Evolutionary conservation across 2,797 vertebrate genomes (phyloP).

Genomic region (Takifugu rubripes): DNA sequence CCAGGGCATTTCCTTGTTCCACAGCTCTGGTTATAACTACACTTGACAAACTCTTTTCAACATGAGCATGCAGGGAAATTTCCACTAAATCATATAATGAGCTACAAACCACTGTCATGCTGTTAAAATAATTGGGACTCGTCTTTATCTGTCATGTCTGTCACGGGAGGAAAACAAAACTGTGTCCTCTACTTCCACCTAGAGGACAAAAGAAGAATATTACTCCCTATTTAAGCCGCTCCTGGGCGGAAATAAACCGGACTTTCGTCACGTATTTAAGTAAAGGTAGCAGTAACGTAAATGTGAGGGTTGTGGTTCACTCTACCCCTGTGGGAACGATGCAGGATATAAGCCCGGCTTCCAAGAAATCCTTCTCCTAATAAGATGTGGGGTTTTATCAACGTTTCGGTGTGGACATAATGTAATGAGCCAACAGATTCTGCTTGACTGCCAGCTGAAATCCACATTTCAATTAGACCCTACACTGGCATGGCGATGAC

Average conservation of each 20-base stretch:
- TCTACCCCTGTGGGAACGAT: background rate
- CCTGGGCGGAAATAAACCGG: background rate
- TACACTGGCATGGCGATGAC: slow-evolving; percentile 23
- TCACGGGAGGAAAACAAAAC: slow-evolving; percentile 6
- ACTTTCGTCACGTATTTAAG: background rate
- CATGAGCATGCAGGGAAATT: slow-evolving; percentile 39
- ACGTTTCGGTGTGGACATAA: slow-evolving; percentile 19
- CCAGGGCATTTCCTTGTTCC: slow-evolving; percentile 45
- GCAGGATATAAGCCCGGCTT: background rate
- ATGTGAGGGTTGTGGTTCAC: background rate
- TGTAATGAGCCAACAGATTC: slow-evolving; percentile 24
- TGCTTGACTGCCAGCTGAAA: slow-evolving; percentile 33
- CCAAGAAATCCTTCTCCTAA: background rate
- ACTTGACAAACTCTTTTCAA: slow-evolving; percentile 39
- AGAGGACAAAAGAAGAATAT: slow-evolving; percentile 45
- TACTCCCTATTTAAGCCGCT: background rate
- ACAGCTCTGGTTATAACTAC: slow-evolving; percentile 37
- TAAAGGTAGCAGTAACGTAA: background rate
- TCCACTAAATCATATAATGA: slow-evolving; percentile 40
- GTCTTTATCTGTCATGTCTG: background rate
- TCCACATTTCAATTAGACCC: slow-evolving; percentile 45
- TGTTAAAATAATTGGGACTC: slow-evolving; percentile 17
- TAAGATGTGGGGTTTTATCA: slow-evolving; percentile 6
- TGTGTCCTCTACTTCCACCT: slow-evolving; percentile 59
- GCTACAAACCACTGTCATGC: slow-evolving; percentile 38